phyloP scores from a whole-genome alignment of 2,888 invertebrate species.

The Mythimna lalbum region DNA sequence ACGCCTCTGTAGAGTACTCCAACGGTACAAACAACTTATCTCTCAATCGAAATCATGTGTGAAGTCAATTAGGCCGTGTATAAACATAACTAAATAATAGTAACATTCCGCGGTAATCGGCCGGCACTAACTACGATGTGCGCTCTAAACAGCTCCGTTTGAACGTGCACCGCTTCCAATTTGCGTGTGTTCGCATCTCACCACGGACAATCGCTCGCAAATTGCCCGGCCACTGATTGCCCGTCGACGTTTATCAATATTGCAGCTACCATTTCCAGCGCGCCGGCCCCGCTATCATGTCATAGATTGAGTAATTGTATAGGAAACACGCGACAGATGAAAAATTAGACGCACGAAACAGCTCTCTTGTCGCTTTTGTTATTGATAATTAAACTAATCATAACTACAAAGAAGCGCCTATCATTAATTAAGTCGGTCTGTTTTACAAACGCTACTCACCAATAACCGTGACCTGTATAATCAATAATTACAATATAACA shows the following conservation, averaged over 20 bases:
- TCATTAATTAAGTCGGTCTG: conserved; percentile 83
- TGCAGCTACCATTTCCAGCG: conserved; percentile 75
- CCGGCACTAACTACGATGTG: conserved; percentile 62
- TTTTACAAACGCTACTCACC: conserved; percentile 78
- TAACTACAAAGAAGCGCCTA: conserved; percentile 70
- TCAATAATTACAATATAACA: conserved; percentile 88
- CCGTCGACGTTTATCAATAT: conserved; percentile 88
- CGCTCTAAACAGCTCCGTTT: conserved; percentile 78
- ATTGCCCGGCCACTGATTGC: conserved; percentile 87
- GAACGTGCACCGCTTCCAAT: conserved; percentile 82
- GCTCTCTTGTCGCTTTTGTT: conserved; percentile 75
- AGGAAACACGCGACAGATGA: conserved; percentile 71
- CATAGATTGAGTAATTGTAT: conserved; percentile 69
- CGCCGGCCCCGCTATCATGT: conserved; percentile 66
- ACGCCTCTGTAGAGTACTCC: neutral
- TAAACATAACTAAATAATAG: conserved; percentile 57
- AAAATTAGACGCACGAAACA: conserved; percentile 73
- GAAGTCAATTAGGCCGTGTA: conserved; percentile 42
- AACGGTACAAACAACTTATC: neutral
- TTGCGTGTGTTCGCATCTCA: conserved; percentile 84
- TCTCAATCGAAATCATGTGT: conserved; percentile 19
- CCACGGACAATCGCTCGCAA: conserved; percentile 88
- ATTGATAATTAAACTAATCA: conserved; percentile 79
- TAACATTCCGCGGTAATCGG: conserved; percentile 50
- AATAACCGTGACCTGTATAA: conserved; percentile 86